These are phyloP conservation scores for Pelmatolapia mariae DNA, from an alignment of 2,113 vertebrate species.

Conservation along the genomic window DNA sequence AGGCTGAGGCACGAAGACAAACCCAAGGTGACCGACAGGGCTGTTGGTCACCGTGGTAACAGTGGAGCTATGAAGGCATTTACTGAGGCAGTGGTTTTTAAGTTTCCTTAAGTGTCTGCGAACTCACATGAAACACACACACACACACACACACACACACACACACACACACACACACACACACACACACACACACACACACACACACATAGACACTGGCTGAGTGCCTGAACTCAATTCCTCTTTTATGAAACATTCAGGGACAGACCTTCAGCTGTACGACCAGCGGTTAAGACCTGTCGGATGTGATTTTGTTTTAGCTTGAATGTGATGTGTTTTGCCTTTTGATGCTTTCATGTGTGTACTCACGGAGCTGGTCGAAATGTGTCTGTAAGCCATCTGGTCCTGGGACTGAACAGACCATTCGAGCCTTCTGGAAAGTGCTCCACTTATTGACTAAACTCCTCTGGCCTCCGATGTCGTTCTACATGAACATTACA, in stretches of 20 bases:
- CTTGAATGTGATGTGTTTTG: not conserved
- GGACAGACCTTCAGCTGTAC: not conserved
- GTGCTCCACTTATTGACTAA: slow-evolving; percentile 82
- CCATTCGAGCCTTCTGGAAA: slow-evolving; percentile 77
- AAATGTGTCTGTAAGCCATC: slow-evolving; percentile 79
- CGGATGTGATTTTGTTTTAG: not conserved
- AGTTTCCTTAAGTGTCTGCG: not conserved
- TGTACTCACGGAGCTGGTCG: slow-evolving; percentile 78
- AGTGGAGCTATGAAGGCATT: slow-evolving; percentile 2
- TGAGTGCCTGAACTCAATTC: not conserved
- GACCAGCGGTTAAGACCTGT: not conserved
- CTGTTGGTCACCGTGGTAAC: slow-evolving; percentile 63
- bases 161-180: not conserved
- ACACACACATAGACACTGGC: not conserved
- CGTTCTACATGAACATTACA: slow-evolving; percentile 60
- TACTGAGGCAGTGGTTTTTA: not conserved
- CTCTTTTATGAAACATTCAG: not conserved
- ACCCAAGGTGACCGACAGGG: slow-evolving; percentile 47
- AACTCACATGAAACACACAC: not conserved
- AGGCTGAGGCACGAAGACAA: slow-evolving; percentile 35
- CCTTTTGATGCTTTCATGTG: not conserved
- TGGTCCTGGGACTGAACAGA: slow-evolving; percentile 75
- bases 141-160: not conserved
- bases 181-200: not conserved
- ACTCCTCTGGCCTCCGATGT: slow-evolving; percentile 79